Evolutionary conservation across 2,113 vertebrate genomes (phyloP), one percentile per base, ranked within the genome.

Genomic region (Ctenomys sociabilis): DNA sequence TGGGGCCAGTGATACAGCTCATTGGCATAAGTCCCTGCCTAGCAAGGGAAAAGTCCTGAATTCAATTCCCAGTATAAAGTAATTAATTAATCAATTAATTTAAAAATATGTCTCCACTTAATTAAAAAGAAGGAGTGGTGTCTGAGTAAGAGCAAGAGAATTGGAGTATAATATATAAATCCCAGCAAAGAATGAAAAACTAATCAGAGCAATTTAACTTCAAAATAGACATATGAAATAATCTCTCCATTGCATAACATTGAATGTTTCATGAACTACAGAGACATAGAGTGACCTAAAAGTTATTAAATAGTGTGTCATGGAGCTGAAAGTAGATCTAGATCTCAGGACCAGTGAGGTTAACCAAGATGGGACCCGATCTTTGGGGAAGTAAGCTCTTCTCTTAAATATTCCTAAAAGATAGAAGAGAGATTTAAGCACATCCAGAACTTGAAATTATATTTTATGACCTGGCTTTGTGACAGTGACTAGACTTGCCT

Each of bases 91-190:
- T 57, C 5, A 57, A 57, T 57, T 52, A 52, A 52, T 57, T 57
- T 19, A 57, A 57, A 57, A 57, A 57, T 87, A 30, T 3, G 77
- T 12, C 59, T 63, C 8, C 75, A 19, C 57, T 81, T 88, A 88
- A 80, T 37, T 2, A 61, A 66, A 28, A 14, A 92, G 16, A 17
- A 52, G 4, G 1, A 88, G 5, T 7, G 28, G 49, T 3, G 10
- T 77, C 59, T 88, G 40, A 75, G 54, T 32, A 90, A 94, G 37
- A 85, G n/a, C 26, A 88, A 93, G 16, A 77, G 21, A 82, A 52
- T 16, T 57, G 4, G 26, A 45, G 19, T 57, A 75, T 3, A 88
- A 35, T n/a, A n/a, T 52, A 17, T 32, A 26, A 28, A 21, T 83
- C 7, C 21, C n/a, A 40, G 21, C 13, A 90, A 63, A 78, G 6